These are phyloP conservation scores for Xenus cinereus DNA, from an alignment of 2,113 vertebrate species.

Conservation along the genomic window DNA sequence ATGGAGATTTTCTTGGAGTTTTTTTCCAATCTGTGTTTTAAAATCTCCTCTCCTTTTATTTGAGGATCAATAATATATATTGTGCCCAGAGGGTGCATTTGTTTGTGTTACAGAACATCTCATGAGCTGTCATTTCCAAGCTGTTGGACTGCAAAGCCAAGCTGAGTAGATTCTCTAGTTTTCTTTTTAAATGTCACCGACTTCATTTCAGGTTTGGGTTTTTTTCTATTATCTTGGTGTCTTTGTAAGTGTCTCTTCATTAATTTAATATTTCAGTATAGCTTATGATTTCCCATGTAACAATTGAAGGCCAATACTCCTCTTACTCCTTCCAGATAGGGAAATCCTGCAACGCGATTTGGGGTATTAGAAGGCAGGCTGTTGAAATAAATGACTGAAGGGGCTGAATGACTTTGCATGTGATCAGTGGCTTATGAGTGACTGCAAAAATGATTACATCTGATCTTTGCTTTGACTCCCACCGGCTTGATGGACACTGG, in stretches of 20 bases:
- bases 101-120: slow-evolving; percentile 69
- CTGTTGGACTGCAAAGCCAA: slow-evolving; percentile 57
- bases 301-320: not conserved
- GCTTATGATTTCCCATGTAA: not conserved
- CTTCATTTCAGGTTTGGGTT: slow-evolving; percentile 45
- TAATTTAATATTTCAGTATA: not conserved
- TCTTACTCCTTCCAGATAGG: not conserved
- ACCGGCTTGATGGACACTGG: not conserved
- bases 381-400: not conserved
- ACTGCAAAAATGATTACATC: not conserved
- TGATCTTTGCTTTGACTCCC: not conserved
- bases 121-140: slow-evolving; percentile 36
- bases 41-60: slow-evolving; percentile 54
- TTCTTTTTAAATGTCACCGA: slow-evolving; percentile 70
- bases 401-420: not conserved
- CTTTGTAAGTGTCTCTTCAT: slow-evolving; percentile 1
- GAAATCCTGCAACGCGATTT: not conserved
- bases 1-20: slow-evolving; percentile 9
- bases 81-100: slow-evolving; percentile 38
- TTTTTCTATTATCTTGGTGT: slow-evolving; percentile 31
- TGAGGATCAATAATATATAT: slow-evolving; percentile 49
- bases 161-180: slow-evolving; percentile 39
- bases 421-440: not conserved
- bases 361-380: not conserved
- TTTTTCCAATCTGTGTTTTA: slow-evolving; percentile 60